phyloP scores from a whole-genome alignment of 2,113 vertebrate species.

The Alligator sinensis region DNA sequence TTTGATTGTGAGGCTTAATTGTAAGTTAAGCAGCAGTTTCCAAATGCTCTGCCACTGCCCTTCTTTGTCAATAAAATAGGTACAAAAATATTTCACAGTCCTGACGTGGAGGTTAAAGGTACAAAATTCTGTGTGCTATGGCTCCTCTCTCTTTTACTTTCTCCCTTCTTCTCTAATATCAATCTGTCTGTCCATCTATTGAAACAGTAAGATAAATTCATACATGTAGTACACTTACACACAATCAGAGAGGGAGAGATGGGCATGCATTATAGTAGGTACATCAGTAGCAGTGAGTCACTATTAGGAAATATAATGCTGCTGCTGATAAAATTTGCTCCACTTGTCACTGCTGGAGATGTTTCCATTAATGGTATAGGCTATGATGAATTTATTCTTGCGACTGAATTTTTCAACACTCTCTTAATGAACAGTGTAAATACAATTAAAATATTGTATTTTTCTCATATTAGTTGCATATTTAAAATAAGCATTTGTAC shows the following conservation, averaged over 20 bases:
- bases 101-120: not conserved
- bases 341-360: not conserved
- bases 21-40: not conserved
- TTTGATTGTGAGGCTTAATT: not conserved
- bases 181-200: not conserved
- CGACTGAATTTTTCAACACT: conserved; percentile 9
- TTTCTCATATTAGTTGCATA: conserved; percentile 19
- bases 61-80: not conserved
- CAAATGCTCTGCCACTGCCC: not conserved
- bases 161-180: not conserved
- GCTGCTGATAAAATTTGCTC: not conserved
- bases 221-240: not conserved
- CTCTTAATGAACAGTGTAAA: conserved; percentile 43
- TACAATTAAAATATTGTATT: conserved; percentile 12
- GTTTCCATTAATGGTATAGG: conserved; percentile 20
- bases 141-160: not conserved
- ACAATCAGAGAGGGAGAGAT: not conserved
- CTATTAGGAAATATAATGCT: not conserved
- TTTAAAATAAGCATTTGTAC: conserved; percentile 6
- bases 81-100: not conserved
- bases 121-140: not conserved
- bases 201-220: not conserved
- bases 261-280: not conserved
- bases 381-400: conserved; percentile 30
- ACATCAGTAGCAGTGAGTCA: not conserved